Evolutionary conservation across 2,888 invertebrate genomes (phyloP), one percentile per base, ranked within the genome.

Genomic region (Prenolepis imparis): DNA sequence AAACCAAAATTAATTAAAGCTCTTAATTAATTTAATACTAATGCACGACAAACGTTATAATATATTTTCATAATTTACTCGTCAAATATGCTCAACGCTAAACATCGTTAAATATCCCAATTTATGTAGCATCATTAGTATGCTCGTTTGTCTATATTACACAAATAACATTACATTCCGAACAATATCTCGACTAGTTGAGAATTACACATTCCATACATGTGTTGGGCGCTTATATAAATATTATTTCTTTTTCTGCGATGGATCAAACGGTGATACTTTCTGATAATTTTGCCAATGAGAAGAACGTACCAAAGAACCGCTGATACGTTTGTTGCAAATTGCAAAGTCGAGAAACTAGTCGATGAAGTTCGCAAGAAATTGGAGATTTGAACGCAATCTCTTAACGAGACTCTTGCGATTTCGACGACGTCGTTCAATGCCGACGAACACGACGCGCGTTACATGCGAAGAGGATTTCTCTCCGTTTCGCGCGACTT

Each of bases 1-100:
- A 77, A 77, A 72, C 39, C 39, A n/a, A 77, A 80, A 74, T 74
- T 80, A 80, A 80, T 80, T 80, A 74, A 44, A 24, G 24, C 59
- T 80, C 18, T 24, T 59, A 80, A 80, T 80, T 80, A 74, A 59
- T 78, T 78, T 70, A 73, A 32, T 52, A 52, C 68, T 55, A 55
- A 80, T 77, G 28, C 44, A 21, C 1, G 15, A n/a, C n/a, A 41
- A 57, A 73, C 24, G 39, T 68, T 39, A 77, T 36, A 72, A 55
- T n/a, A 9, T 36, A 74, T 73, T 80, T 80, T 80, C 78, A 59
- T 59, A 73, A 80, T 80, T 59, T 59, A 21, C 44, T 59, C 59
- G 24, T 59, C 44, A 55, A 55, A 70, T 18, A 55, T 59, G 39
- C 21, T 24, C 12, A 24, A 2, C 36, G 57, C 55, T 72, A 41